Percentiles rank a stretch among this genome's conserved stretches.
Conservation (phyloP, 2,113 vertebrate genomes). For the Urocolius indicus region DNA sequence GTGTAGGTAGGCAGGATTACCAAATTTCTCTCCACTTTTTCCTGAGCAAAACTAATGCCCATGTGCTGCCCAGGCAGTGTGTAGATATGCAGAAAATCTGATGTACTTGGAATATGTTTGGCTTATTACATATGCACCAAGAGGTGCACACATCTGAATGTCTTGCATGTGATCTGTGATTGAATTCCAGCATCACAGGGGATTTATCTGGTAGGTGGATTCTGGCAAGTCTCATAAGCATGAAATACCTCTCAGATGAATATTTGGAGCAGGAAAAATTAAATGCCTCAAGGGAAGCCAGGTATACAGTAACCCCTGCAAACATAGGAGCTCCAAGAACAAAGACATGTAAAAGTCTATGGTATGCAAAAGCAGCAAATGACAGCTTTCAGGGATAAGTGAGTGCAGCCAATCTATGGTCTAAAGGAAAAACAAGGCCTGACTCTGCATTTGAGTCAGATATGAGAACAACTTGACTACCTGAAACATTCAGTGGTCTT, state of each 20-base stretch:
- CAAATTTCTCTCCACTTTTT: not conserved
- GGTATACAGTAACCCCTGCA: not conserved
- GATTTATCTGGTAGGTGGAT: not conserved
- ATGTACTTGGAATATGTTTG: not conserved
- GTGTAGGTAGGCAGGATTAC: not conserved
- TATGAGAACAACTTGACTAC: not conserved
- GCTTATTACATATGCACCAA: not conserved
- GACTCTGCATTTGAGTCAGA: not conserved
- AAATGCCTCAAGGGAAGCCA: not conserved
- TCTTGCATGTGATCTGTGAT: not conserved
- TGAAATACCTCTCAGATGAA: not conserved
- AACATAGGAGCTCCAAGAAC: not conserved
- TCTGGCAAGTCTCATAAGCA: not conserved
- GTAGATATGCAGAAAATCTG: not conserved
- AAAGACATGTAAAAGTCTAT: rapidly evolving
- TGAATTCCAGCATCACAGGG: not conserved
- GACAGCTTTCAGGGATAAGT: not conserved
- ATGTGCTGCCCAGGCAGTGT: not conserved
- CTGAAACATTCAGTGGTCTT: not conserved
- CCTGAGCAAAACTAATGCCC: not conserved
- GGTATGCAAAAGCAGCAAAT: not conserved
- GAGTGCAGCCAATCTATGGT: not conserved
- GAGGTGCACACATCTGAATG: not conserved
- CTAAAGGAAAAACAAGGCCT: not conserved
- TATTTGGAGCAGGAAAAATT: not conserved